Conservation (phyloP, 2,113 vertebrate species). For the Semnornis frantzii region DNA sequence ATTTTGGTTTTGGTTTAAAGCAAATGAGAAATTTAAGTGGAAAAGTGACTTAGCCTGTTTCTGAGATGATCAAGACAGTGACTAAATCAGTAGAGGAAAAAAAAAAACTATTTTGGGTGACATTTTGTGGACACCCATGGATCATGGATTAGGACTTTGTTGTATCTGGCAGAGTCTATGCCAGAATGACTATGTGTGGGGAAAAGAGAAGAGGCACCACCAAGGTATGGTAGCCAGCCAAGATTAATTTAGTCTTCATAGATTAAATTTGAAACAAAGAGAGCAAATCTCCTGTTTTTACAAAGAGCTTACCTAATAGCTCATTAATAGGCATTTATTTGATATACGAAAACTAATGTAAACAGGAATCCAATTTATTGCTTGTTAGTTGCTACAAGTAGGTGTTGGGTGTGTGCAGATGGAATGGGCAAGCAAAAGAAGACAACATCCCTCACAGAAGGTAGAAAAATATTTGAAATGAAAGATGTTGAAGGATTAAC, state of each 20-base stretch:
- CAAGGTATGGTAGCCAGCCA: background rate
- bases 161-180: background rate
- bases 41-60: background rate
- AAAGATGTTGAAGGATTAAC: background rate
- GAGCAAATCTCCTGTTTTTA: background rate
- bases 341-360: background rate
- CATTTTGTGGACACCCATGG: background rate
- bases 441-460: background rate
- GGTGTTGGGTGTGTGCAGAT: background rate
- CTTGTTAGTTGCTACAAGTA: background rate
- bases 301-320: background rate
- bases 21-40: background rate
- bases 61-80: background rate
- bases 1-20: background rate
- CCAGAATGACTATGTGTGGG: rapidly evolving
- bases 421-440: background rate
- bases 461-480: background rate
- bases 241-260: background rate
- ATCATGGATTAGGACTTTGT: background rate
- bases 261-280: background rate
- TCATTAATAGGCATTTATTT: background rate
- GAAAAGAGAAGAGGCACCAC: background rate
- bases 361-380: background rate
- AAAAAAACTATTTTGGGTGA: background rate
- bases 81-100: background rate